Conservation (phyloP, 2,888 invertebrate species). For the Chrysolina oricalcia region DNA sequence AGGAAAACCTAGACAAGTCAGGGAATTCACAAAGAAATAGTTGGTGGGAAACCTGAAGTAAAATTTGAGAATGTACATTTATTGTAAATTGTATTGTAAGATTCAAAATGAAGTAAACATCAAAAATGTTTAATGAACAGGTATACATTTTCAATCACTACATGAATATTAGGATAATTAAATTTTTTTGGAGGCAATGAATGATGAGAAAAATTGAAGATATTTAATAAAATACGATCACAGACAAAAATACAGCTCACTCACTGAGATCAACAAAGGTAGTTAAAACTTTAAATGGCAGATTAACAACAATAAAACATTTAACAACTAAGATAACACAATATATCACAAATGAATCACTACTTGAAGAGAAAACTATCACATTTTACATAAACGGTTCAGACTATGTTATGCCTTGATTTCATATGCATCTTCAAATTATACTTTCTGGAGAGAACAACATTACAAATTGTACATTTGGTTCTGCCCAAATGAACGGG, state of each 20-base stretch:
- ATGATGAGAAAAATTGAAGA: not conserved
- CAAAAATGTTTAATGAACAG: too few relatives aligned
- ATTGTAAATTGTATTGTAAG: too few relatives aligned
- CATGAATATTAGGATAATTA: too few relatives aligned
- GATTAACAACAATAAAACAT: constrained; percentile 14
- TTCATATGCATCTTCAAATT: constrained; percentile 56
- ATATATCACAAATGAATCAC: constrained; percentile 2
- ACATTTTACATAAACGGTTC: constrained; percentile 9
- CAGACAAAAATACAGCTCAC: not conserved
- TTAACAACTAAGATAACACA: not conserved
- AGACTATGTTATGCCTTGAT: constrained; percentile 49
- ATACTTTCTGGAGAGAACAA: constrained; percentile 56
- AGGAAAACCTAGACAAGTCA: too few relatives aligned
- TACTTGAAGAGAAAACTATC: not conserved
- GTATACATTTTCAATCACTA: too few relatives aligned
- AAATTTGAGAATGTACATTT: too few relatives aligned
- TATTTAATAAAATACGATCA: constrained; percentile 2
- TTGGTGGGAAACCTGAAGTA: too few relatives aligned
- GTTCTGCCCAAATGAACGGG: constrained; percentile 56
- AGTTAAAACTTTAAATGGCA: not conserved
- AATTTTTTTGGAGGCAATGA: too few relatives aligned
- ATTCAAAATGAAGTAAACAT: too few relatives aligned
- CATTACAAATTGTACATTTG: constrained; percentile 55
- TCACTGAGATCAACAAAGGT: constrained; percentile 1
- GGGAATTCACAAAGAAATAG: too few relatives aligned